Evolutionary conservation across 2,888 invertebrate species (phyloP).

Genomic region (Apeira syringaria): DNA sequence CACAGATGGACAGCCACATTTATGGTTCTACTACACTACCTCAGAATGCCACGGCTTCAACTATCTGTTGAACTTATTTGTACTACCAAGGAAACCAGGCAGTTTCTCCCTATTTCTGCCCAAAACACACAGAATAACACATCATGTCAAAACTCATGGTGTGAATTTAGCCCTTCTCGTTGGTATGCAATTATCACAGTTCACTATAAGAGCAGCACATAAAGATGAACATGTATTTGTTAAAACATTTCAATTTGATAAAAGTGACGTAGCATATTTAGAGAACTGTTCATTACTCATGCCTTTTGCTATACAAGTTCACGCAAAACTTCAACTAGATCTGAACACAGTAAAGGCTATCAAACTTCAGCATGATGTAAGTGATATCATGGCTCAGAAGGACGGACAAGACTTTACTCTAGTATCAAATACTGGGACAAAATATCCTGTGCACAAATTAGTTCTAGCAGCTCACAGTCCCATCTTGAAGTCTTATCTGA

Average conservation of each 20-base stretch:
- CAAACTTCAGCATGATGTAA: conserved; percentile 47
- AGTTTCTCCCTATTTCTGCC: conserved; percentile 52
- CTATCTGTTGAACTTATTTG: conserved; percentile 61
- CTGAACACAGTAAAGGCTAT: conserved; percentile 44
- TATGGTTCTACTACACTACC: conserved; percentile 66
- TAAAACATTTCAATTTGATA: conserved; percentile 53
- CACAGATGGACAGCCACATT: conserved; percentile 44
- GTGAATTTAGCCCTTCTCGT: conserved; percentile 3
- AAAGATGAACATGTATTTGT: conserved; percentile 52
- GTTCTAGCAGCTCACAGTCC: conserved; percentile 61
- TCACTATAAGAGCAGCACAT: conserved; percentile 43
- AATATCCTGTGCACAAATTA: conserved; percentile 58
- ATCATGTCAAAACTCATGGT: conserved; percentile 3
- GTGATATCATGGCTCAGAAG: conserved; percentile 36
- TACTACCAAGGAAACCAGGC: conserved; percentile 52
- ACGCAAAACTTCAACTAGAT: conserved; percentile 45
- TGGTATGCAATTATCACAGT: conserved; percentile 7
- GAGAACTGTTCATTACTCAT: conserved; percentile 46
- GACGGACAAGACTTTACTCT: conserved; percentile 57
- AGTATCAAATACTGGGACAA: conserved; percentile 45
- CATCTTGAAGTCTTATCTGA: conserved; percentile 49
- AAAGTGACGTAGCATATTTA: conserved; percentile 34
- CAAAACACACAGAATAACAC: conserved; percentile 14
- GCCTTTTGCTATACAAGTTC: conserved; percentile 49
- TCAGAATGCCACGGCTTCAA: conserved; percentile 50